Evolutionary conservation across 2,888 invertebrate genomes (phyloP), one percentile per base, ranked within the genome.

Genomic region (Coenonympha glycerion): DNA sequence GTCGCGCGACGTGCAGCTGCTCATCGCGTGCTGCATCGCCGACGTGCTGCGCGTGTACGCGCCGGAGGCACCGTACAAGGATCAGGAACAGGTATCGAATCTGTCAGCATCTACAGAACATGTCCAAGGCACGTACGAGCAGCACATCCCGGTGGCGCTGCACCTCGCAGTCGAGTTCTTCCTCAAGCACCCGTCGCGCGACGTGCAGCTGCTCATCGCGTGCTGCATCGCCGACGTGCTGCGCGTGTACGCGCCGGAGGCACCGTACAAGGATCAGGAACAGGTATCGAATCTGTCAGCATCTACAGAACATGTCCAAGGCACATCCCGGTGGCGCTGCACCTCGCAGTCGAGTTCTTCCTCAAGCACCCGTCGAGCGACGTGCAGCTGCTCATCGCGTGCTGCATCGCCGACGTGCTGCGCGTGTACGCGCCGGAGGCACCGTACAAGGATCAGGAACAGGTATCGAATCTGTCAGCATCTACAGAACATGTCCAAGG

Each of bases 151-250:
- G n/a, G n/a, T n/a, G n/a, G n/a, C n/a, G n/a, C n/a, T n/a, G n/a
- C n/a, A n/a, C n/a, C n/a, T n/a, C n/a, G n/a, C n/a, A n/a, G n/a
- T n/a, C n/a, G n/a, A n/a, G n/a, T n/a, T n/a, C n/a, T n/a, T n/a
- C n/a, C n/a, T n/a, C n/a, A n/a, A n/a, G n/a, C n/a, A n/a, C 80
- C 88, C 91, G 36, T 97, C 95, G 52, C 91, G 94, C 61, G 98
- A 99, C 82, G 98, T 99, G 0, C 95, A 98, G 73, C 88, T 99
- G 44, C 88, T 98, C 26, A 95, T 98, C 53, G 98, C 98, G 0
- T 99, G 98, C 80, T 98, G 98, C 75, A 96, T 99, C 69, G 98
- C 98, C 4, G 98, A 99, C 79, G 96, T 99, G 24, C 90, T 99
- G 59, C 88, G 98, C 53, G 96, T 99, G 4, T 99, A 97, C 80